Percentiles rank a stretch among this genome's conserved stretches.
phyloP scores from a whole-genome alignment of 2,888 invertebrate species.

The Dolichopus griseipennis region DNA sequence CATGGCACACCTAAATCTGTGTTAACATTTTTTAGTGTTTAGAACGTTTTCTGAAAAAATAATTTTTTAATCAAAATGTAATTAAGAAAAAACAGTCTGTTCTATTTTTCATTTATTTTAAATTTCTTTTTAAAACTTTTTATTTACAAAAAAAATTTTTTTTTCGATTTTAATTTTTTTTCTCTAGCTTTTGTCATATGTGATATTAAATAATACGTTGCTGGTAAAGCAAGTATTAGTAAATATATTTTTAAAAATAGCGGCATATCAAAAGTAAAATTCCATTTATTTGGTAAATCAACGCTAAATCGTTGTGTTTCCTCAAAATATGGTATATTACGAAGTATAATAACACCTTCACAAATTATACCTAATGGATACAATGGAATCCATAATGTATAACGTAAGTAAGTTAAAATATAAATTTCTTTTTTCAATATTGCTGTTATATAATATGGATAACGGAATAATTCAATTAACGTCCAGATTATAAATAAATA shows the following conservation, averaged over 20 bases:
- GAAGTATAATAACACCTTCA: slow-evolving; percentile 71
- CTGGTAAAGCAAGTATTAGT: slow-evolving; percentile 65
- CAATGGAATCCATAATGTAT: slow-evolving; percentile 86
- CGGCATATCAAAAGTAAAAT: slow-evolving; percentile 80
- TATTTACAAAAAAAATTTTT: slow-evolving; percentile 19
- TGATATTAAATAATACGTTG: slow-evolving; percentile 66
- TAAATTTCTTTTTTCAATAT: slow-evolving; percentile 64
- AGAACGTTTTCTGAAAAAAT: too few relatives aligned
- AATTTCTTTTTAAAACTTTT: too few relatives aligned
- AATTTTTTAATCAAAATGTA: too few relatives aligned
- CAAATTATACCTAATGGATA: slow-evolving; percentile 85
- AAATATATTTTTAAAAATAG: slow-evolving; percentile 69
- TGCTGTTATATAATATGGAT: slow-evolving; percentile 84
- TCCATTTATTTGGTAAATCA: slow-evolving; percentile 72
- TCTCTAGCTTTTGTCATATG: slow-evolving; percentile 73
- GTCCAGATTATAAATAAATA: slow-evolving; percentile 82
- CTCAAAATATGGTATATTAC: slow-evolving; percentile 84
- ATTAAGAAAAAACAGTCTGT: too few relatives aligned
- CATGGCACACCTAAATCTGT: too few relatives aligned
- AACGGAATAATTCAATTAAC: slow-evolving; percentile 75
- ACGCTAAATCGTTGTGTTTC: slow-evolving; percentile 69
- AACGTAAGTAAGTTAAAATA: slow-evolving; percentile 82
- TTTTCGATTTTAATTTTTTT: slow-evolving; percentile 52
- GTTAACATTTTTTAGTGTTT: too few relatives aligned
- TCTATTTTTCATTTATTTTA: not conserved